Conservation (phyloP, 2,113 vertebrate genomes). For the Saccopteryx leptura region DNA sequence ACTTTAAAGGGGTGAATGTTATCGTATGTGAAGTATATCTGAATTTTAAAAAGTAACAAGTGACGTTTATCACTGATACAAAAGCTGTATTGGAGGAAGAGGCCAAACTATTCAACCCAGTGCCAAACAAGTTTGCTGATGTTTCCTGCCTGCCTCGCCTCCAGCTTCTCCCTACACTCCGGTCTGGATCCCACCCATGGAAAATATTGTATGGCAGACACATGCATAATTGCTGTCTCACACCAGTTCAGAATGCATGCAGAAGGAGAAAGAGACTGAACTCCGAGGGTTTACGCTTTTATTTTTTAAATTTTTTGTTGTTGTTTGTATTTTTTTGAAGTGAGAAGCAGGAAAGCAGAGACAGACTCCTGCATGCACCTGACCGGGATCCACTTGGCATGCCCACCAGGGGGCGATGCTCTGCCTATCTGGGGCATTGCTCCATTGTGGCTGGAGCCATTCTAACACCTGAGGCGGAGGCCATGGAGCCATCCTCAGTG, state of each 20-base stretch:
- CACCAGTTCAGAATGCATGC: neutral
- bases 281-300: neutral
- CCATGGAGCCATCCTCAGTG: too few relatives aligned
- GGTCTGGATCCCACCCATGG: neutral
- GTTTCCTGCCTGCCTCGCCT: neutral
- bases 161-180: neutral
- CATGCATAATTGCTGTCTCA: neutral
- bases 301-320: too few relatives aligned
- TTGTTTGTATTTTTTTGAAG: too few relatives aligned
- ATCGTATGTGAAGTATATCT: neutral
- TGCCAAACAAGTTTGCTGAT: neutral
- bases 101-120: neutral
- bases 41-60: neutral
- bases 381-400: too few relatives aligned
- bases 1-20: neutral
- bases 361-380: too few relatives aligned
- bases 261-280: neutral
- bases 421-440: too few relatives aligned
- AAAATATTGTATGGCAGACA: neutral
- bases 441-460: too few relatives aligned
- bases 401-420: too few relatives aligned
- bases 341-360: too few relatives aligned
- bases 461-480: too few relatives aligned
- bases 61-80: neutral
- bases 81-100: neutral